Percentiles rank a stretch among this genome's conserved stretches.
phyloP scores from a whole-genome alignment of 2,113 vertebrate genomes.

The Dendrocopos noguchii region DNA sequence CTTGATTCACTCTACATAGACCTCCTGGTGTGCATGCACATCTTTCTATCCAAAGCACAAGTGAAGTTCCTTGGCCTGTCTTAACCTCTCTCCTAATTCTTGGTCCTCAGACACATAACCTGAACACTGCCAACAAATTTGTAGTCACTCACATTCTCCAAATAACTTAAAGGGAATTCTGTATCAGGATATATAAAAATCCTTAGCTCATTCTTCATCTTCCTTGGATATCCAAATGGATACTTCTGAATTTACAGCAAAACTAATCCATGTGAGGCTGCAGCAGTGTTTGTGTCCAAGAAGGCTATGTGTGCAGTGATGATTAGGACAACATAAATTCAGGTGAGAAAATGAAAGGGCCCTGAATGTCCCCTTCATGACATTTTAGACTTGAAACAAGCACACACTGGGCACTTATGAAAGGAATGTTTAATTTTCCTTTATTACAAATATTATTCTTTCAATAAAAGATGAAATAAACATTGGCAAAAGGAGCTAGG shows the following conservation, averaged over 20 bases:
- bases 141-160: background rate
- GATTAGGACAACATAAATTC: conserved; percentile 16
- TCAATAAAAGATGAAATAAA: background rate
- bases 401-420: background rate
- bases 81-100: background rate
- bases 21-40: background rate
- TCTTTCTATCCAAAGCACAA: background rate
- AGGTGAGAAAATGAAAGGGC: conserved; percentile 9
- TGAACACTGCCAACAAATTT: background rate
- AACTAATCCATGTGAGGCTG: background rate
- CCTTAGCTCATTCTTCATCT: background rate
- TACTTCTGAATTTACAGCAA: background rate
- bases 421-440: background rate
- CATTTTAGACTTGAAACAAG: background rate
- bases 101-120: background rate
- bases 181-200: background rate
- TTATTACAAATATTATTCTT: conserved; percentile 42
- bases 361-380: background rate
- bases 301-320: background rate
- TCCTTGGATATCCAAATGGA: background rate
- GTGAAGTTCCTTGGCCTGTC: background rate
- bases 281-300: background rate
- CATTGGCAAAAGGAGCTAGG: background rate
- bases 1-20: rapidly evolving
- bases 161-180: background rate